These are phyloP conservation scores for Melanophora roralis DNA, from an alignment of 2,888 invertebrate species.

Conservation along the genomic window DNA sequence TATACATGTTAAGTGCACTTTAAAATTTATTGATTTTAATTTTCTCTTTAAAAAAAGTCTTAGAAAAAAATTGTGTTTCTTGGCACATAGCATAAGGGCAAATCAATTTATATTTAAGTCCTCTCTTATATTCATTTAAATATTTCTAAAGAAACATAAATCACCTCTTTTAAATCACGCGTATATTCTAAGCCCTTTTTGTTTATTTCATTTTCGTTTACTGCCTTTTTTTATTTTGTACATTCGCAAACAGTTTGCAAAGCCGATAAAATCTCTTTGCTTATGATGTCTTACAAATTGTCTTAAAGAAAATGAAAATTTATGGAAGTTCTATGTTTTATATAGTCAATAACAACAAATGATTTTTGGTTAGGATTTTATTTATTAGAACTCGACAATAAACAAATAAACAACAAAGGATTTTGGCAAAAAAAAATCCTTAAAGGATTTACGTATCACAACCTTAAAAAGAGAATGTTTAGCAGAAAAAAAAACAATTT, in stretches of 20 bases:
- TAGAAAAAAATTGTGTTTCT: too few species aligned
- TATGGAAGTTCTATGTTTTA: constrained; percentile 51
- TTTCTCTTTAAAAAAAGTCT: too few species aligned
- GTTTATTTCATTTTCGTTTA: neutral
- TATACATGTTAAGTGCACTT: too few species aligned
- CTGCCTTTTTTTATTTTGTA: neutral
- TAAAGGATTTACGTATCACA: constrained; percentile 35
- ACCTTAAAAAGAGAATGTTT: neutral
- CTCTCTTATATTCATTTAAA: neutral
- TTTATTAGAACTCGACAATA: constrained; percentile 35
- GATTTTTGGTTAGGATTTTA: constrained; percentile 46
- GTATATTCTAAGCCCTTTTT: neutral
- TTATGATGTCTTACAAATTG: constrained; percentile 54
- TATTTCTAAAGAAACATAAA: constrained; percentile 6
- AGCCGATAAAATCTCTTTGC: neutral
- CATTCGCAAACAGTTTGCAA: neutral
- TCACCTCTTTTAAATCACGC: constrained; percentile 18
- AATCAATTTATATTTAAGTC: neutral
- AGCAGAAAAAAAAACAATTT: neutral
- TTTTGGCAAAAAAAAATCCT: constrained; percentile 48
- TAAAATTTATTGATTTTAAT: too few species aligned
- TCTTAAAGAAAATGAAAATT: constrained; percentile 61
- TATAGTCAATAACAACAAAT: constrained; percentile 61
- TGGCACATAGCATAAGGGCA: neutral
- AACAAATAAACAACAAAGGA: constrained; percentile 53